Conservation (phyloP, 2,888 invertebrate species). For the Athripsodes cinereus region DNA sequence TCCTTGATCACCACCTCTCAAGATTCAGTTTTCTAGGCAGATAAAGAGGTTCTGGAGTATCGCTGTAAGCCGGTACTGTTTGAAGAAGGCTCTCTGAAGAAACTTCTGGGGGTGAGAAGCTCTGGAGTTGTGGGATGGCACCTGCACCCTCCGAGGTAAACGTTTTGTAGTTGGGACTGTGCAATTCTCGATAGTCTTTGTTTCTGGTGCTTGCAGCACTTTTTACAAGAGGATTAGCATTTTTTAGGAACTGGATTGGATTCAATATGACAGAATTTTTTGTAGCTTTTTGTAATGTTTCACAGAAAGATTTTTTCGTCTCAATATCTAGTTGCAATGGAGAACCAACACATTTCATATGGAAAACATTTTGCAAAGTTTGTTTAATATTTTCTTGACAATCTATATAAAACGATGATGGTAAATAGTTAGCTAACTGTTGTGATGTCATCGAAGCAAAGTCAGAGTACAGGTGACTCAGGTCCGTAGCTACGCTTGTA, state of each 20-base stretch:
- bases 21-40: conserved; percentile 26
- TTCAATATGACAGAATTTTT: conserved; percentile 20
- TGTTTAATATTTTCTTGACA: conserved; percentile 31
- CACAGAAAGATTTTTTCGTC: conserved; percentile 26
- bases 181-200: not conserved
- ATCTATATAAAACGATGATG: conserved; percentile 30
- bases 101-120: not conserved
- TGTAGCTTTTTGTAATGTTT: conserved; percentile 29
- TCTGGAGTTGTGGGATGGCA: not conserved
- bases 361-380: conserved; percentile 28
- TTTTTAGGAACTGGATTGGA: conserved; percentile 24
- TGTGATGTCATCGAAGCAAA: conserved; percentile 35
- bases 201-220: not conserved
- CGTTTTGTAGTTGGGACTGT: too few relatives aligned
- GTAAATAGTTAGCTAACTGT: conserved; percentile 32
- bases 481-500: conserved; percentile 20
- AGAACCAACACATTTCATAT: not conserved
- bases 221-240: not conserved
- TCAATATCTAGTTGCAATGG: too few relatives aligned
- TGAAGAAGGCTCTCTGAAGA: not conserved
- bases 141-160: not conserved
- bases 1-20: too few relatives aligned
- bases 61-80: not conserved
- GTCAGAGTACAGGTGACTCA: conserved; percentile 33
- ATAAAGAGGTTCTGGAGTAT: conserved; percentile 24